These are phyloP conservation scores for Unio delphinus DNA, from an alignment of 2,888 invertebrate genomes.

Conservation along the genomic window DNA sequence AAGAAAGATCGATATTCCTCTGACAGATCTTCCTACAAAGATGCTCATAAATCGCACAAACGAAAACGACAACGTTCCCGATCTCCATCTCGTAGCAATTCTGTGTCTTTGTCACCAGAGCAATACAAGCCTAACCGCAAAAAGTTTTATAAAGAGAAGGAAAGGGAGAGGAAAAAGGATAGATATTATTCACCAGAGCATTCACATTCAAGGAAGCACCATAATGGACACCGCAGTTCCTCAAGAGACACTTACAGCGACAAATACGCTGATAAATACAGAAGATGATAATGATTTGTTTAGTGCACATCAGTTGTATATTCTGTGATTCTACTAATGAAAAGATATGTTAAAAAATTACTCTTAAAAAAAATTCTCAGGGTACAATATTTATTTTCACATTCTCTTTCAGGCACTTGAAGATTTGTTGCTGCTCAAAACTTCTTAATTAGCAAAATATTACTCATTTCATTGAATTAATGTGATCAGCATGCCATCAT, in stretches of 20 bases:
- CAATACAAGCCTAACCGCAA: constrained; percentile 33
- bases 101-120: constrained; percentile 40
- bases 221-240: constrained; percentile 49
- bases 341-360: too few relatives aligned
- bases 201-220: constrained; percentile 43
- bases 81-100: constrained; percentile 43
- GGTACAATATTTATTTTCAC: too few relatives aligned
- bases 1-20: constrained; percentile 49
- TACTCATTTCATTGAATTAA: too few relatives aligned
- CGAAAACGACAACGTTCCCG: constrained; percentile 39
- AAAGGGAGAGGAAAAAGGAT: constrained; percentile 35
- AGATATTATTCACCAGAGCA: constrained; percentile 44
- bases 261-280: constrained; percentile 32
- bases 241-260: constrained; percentile 42
- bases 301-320: too few relatives aligned
- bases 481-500: too few relatives aligned
- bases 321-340: too few relatives aligned
- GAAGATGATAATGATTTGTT: constrained; percentile 3
- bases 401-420: too few relatives aligned
- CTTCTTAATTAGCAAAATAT: too few relatives aligned
- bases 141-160: constrained; percentile 41
- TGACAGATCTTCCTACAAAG: constrained; percentile 37
- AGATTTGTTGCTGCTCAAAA: too few relatives aligned
- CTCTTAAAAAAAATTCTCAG: too few relatives aligned
- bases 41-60: constrained; percentile 49